Evolutionary conservation across 2,888 invertebrate species (phyloP), one percentile per base, ranked within the genome.

Genomic region (Orthosia incerta): DNA sequence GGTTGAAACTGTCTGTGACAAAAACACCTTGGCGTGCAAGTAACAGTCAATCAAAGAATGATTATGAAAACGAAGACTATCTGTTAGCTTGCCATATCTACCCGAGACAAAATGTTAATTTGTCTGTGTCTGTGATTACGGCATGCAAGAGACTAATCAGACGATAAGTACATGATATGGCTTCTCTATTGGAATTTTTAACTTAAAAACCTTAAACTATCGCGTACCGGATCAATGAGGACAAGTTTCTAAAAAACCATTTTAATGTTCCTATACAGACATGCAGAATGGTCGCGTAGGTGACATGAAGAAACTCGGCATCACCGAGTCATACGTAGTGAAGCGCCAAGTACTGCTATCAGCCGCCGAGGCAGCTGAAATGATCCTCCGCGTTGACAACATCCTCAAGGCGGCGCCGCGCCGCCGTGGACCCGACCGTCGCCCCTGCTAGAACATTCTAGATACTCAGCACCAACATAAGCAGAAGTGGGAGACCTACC

Each of bases 321-420:
- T 99, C 87, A 99, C 99, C 0, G 99, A 99, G 96, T 99, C 99
- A 0, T 99, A 98, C 96, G 98, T 98, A 48, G 99, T 99, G 12
- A 99, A 99, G 94, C 97, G 99, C 50, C 99, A 99, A 94, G 99
- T 99, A 64, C 95, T 99, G 70, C 91, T 99, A 77, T 99, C 99
- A 12, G 99, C 99, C 0, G 96, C 99, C 0, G 99, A 99, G 94
- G 99, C 99, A 0, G 99, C 99, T 0, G 99, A 99, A 96, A 99
- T 99, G 98, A 99, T 99, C 88, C 97, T 99, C 26, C 98, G 99
- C 71, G 99, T 99, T 1, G 99, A 99, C 94, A 98, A 99, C 95
- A 99, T 99, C 86, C 98, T 99, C 79, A 98, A 98, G 93, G 97
- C 99, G 15, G 99, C 99, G 48, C 99, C 99, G 13, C 97, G 99